A percentile compares a stretch with the other conserved stretches of the same genome.
Evolutionary conservation across 2,797 vertebrate species (phyloP).

Genomic region (Pangasius sanitwongsei): DNA sequence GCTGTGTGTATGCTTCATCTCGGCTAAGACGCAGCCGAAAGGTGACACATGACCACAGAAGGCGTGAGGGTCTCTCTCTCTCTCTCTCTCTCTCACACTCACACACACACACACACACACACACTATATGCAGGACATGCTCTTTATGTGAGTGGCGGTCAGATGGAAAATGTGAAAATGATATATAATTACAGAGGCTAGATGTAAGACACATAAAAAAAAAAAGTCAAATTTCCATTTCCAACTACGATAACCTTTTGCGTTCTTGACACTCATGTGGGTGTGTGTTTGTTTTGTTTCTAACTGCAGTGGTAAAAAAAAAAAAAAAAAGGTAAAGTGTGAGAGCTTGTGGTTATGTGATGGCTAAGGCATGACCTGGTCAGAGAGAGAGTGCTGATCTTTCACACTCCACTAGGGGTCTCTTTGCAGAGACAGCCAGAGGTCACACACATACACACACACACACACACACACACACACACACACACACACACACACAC

Average conservation of each 20-base stretch:
- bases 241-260: neutral
- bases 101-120: slow-evolving; percentile 1
- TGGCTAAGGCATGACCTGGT: neutral
- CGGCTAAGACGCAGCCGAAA: neutral
- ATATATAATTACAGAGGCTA: neutral
- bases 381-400: slow-evolving; percentile 26
- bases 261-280: neutral
- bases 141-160: slow-evolving; percentile 13
- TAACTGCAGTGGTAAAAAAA: slow-evolving; percentile 3
- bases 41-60: slow-evolving; percentile 34
- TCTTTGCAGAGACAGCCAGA: slow-evolving; percentile 34
- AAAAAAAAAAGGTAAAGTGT: neutral
- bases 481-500: neutral
- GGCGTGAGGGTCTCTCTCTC: slow-evolving; percentile 14
- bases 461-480: too few relatives aligned
- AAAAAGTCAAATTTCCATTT: neutral
- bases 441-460: slow-evolving; percentile 26
- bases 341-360: neutral
- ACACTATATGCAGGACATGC: neutral
- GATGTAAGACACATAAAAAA: neutral
- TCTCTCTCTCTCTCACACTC: too few relatives aligned
- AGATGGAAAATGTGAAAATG: slow-evolving; percentile 7
- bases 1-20: slow-evolving; percentile 25
- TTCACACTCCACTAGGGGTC: slow-evolving; percentile 44
- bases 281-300: neutral